Base-by-base conservation (phyloP, 2,888 invertebrate species). In the Chrysolina americana region DNA sequence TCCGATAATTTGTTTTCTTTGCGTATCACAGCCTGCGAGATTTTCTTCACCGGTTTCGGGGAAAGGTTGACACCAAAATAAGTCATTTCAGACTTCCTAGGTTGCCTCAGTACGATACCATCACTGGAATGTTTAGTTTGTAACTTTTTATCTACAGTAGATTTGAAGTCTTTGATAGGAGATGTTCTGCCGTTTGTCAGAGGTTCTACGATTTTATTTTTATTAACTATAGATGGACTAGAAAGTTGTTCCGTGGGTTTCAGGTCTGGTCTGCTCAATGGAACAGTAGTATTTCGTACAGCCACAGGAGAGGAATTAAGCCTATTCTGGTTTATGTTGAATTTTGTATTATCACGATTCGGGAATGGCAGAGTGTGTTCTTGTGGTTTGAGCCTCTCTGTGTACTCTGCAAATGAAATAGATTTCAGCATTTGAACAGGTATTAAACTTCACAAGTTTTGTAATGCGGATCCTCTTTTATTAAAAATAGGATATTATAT, bases 41-140 rank as follows among this genome's bases (percentile, higher is more conserved):
- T 75, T 76, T 81, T 83, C 68, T 77, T 81, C 8, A 74, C 65
- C 10, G 82, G 77, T 77, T 84, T 85, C 5, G 85, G 85, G 10
- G 85, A 83, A 4, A 83, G 76, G 50, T 84, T 82, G 0, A 87
- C 82, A 15, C 88, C 88, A 73, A 88, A 88, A 70, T 88, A 88
- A 2, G 87, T 86, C 87, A 88, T 86, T 83, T 88, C 87, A 0
- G 87, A 87, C 74, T 85, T 85, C 77, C 85, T 87, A 4, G 87
- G 88, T 78, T 87, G 87, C 74, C 88, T 81, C 53, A 88, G 77
- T 23, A 88, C 86, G 19, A 84, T 73, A 48, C 75, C 81, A 63
- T 84, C 83, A 65, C 79, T 82, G 64, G 76, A 65, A 65, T 78
- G 80, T 69, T 78, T 72, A 59, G 72, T 70, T 79, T 82, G 70